Evolutionary conservation across 1,140 invertebrate species (phyloP).

Genomic region (Magallana ariakensis): DNA sequence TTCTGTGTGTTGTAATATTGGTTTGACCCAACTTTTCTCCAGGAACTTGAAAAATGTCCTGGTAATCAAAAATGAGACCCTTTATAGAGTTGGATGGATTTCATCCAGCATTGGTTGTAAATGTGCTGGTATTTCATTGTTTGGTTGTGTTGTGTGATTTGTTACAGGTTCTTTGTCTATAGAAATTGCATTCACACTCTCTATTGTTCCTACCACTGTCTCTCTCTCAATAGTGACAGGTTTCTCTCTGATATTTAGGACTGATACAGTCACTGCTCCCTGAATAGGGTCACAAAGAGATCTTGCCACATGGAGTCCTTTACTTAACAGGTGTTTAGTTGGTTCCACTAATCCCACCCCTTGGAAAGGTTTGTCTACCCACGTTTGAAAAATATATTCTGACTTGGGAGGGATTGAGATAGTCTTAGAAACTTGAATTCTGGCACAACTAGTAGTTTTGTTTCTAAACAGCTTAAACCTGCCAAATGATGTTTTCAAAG

Average conservation of each 20-base stretch:
- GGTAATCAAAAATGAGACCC: neutral
- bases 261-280: constrained; percentile 32
- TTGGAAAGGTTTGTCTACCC: neutral
- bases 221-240: constrained; percentile 20
- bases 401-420: neutral
- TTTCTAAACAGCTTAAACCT: neutral
- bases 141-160: neutral
- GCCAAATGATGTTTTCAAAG: constrained; percentile 14
- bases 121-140: constrained; percentile 23
- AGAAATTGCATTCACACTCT: neutral
- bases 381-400: constrained; percentile 5
- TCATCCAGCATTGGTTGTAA: constrained; percentile 34
- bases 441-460: constrained; percentile 1
- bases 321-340: constrained; percentile 2
- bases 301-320: neutral
- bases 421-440: constrained; percentile 23
- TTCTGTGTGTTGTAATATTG: constrained; percentile 44
- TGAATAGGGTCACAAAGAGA: constrained; percentile 6
- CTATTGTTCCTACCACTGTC: neutral
- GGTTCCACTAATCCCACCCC: neutral
- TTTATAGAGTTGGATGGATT: neutral
- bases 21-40: constrained; percentile 47
- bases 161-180: neutral
- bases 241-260: constrained; percentile 25
- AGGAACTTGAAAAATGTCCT: constrained; percentile 40